Base-by-base conservation (phyloP, 2,113 vertebrate genomes). In the Nibea albiflora region DNA sequence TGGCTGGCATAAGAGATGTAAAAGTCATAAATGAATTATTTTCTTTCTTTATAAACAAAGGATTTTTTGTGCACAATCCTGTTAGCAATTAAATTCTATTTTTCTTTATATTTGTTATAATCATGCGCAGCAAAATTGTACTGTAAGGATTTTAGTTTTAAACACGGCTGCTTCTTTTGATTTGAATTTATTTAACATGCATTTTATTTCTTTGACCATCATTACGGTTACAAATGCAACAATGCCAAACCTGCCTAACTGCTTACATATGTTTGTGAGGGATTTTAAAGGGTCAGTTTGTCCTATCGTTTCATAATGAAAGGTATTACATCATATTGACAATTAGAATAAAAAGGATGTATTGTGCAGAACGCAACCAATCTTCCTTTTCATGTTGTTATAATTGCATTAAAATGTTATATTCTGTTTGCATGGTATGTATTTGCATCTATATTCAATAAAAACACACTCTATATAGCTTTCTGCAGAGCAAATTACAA, bases 401-500 rank as follows among this genome's bases (percentile, higher is more conserved):
- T 66, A 4, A 28, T 44, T 12, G 42, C n/a, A 66, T 57, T 42
- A 58, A 67, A 69, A 69, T 47, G 22, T 49, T 80, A 15, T 12
- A 47, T 19, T 64, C 10, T 60, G 35, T 78, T 73, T 73, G 28
- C 49, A 67, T 10, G 15, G 19, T 39, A 57, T 62, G 28, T 50
- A 62, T 85, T 58, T 47, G 20, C 19, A 44, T 80, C 20, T 54
- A 39, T 44, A 16, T 68, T 44, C 1, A 56, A 80, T 11, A 81
- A 54, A 19, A 9, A 54, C 35, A 24, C 24, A 42, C 35, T 58
- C 50, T 17, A 54, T 73, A 56, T 22, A 44, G 22, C 47, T 19
- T 66, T 66, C 28, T 70, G 49, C 39, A 67, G n/a, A 79, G 60
- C 22, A 26, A 85, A 72, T 85, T 64, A 70, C 66, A 81, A 44